Conservation (phyloP, 2,888 invertebrate species). For the Heliconius ismenius region DNA sequence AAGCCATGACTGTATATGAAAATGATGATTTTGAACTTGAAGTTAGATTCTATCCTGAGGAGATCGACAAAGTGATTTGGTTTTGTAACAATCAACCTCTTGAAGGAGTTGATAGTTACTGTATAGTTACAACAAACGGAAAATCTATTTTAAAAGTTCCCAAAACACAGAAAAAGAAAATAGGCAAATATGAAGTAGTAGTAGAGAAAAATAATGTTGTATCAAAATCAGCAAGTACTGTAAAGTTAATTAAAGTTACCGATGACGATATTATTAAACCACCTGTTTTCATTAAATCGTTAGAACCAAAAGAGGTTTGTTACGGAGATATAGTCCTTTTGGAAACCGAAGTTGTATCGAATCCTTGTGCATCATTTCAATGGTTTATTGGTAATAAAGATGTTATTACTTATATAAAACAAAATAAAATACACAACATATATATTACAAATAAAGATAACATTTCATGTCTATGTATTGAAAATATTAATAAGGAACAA, state of each 20-base stretch:
- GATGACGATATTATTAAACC: conserved; percentile 84
- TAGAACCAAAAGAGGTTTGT: conserved; percentile 86
- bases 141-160: conserved; percentile 85
- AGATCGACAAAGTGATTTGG: conserved; percentile 91
- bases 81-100: conserved; percentile 91
- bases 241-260: conserved; percentile 86
- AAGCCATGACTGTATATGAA: conserved; percentile 87
- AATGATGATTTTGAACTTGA: conserved; percentile 86
- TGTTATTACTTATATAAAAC: conserved; percentile 78
- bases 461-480: conserved; percentile 89
- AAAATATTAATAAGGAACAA: conserved; percentile 85
- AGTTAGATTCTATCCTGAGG: conserved; percentile 87
- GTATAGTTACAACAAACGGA: conserved; percentile 82
- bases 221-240: conserved; percentile 90
- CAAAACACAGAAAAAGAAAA: conserved; percentile 87
- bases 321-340: conserved; percentile 90
- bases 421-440: conserved; percentile 85
- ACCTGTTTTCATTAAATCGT: conserved; percentile 87
- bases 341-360: conserved; percentile 88
- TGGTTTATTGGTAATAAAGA: conserved; percentile 91
- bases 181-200: conserved; percentile 93
- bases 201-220: conserved; percentile 88
- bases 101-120: conserved; percentile 82
- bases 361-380: conserved; percentile 91
- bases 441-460: conserved; percentile 87